Base-by-base conservation (phyloP, 2,113 vertebrate genomes). In the Barbus barbus region DNA sequence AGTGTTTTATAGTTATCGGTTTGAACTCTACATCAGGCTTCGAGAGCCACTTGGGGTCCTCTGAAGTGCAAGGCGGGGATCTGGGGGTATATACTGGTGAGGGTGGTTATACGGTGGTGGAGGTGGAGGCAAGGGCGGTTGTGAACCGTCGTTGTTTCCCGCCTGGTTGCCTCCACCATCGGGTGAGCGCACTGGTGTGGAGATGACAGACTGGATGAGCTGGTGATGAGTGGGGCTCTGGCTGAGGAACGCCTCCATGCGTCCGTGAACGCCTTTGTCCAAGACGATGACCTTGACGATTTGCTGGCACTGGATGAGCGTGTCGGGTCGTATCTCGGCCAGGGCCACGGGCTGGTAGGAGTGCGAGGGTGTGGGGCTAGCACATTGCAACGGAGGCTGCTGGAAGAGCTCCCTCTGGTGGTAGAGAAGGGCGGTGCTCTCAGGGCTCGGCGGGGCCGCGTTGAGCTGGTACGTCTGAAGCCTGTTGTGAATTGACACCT, bases 401-500 rank as follows among this genome's bases (percentile, higher is more conserved):
- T 91, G 92, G 89, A 90, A 93, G 65, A 92, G 91, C 90, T 94
- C 93, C 76, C 90, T 92, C 85, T 76, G 92, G 88, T 94, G 92
- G 93, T 97, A 97, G 97, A 93, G 96, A 96, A 89, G 95, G 89
- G 85, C 94, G 95, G 88, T 93, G 94, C 90, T 98, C 96, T 97
- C 95, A 89, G 95, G 95, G 87, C 89, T 95, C 95, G 91, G 94
- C 92, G 93, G 91, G 92, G 93, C 85, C 83, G 95, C 93, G 94
- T 91, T 97, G 97, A 97, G 96, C 95, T 96, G 98, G 96, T 96
- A 97, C 96, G 96, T 97, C 96, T 98, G 97, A 97, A 98, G 97
- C 97, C 98, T 99, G 97, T 99, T 99, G 97, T 99, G 98, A 98
- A 99, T 99, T 97, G 98, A 99, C 96, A 99, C 98, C 98, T 99